Percentiles rank a stretch among this genome's conserved stretches.
phyloP scores from a whole-genome alignment of 30 jellyfish, hydroid and myxozoan genomes.

The Turritopsis rubra region DNA sequence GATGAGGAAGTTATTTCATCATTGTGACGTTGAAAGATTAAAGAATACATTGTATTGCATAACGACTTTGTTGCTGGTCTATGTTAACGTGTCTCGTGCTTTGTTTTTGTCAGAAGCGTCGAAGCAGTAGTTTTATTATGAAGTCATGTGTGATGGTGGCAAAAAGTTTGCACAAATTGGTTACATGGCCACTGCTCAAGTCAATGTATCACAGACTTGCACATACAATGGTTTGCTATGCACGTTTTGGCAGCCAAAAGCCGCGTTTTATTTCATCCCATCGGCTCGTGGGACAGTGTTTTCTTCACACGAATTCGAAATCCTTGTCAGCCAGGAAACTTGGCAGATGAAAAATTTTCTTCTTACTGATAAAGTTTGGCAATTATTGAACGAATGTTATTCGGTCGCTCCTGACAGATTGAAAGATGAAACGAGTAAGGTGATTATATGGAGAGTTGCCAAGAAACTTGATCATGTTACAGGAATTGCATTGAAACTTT shows the following conservation, averaged over 20 bases:
- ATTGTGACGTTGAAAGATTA: neutral
- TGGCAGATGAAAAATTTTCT: neutral
- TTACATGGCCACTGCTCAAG: constrained; percentile 1
- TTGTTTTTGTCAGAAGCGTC: neutral
- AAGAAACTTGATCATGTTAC: neutral
- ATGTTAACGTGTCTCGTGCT: neutral
- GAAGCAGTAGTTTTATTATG: neutral
- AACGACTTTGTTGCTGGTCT: neutral
- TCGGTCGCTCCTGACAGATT: neutral
- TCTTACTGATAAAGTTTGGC: neutral
- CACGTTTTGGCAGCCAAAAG: neutral
- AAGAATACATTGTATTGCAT: neutral
- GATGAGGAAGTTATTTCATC: neutral
- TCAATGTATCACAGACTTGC: neutral
- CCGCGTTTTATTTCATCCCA: neutral
- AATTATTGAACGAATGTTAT: neutral
- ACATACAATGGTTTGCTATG: neutral
- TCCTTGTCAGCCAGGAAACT: neutral
- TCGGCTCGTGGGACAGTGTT: neutral
- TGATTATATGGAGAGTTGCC: neutral
- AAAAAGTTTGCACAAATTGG: constrained; percentile 1
- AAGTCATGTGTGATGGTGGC: neutral
- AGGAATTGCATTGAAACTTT: neutral
- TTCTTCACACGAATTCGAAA: neutral
- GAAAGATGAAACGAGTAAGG: neutral